A percentile compares a stretch with the other conserved stretches of the same genome.
phyloP scores from a whole-genome alignment of 1,140 invertebrate species.

The Physella acuta region DNA sequence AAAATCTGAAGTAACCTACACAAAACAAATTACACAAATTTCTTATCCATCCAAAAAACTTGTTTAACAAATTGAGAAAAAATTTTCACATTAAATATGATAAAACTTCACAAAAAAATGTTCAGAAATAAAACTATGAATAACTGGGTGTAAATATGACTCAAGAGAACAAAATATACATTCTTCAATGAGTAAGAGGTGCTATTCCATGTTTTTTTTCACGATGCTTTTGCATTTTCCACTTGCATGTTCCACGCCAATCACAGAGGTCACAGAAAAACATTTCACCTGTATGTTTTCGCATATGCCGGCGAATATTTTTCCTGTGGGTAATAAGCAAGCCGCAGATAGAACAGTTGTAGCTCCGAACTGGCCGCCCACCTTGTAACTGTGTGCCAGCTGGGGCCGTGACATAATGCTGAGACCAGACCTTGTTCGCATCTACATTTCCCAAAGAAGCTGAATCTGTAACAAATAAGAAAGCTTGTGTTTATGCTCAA shows the following conservation, averaged over 20 bases:
- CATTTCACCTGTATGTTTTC: conserved; percentile 29
- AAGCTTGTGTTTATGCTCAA: conserved; percentile 29
- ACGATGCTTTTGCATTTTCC: conserved; percentile 24
- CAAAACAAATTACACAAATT: too few relatives aligned
- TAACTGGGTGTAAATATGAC: not conserved
- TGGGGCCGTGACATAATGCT: conserved; percentile 17
- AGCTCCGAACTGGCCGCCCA: conserved; percentile 5
- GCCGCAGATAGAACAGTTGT: conserved; percentile 19
- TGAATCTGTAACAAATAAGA: conserved; percentile 27
- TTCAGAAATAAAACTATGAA: not conserved
- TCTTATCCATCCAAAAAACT: too few relatives aligned
- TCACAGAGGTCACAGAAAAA: conserved; percentile 27
- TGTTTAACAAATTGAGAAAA: too few relatives aligned
- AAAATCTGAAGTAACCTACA: too few relatives aligned
- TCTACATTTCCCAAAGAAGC: conserved; percentile 15
- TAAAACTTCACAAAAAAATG: not conserved
- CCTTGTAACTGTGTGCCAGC: conserved; percentile 8
- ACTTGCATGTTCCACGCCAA: conserved; percentile 19
- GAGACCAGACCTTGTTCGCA: conserved; percentile 15
- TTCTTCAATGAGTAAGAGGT: not conserved
- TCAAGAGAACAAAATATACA: not conserved
- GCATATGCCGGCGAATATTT: conserved; percentile 25
- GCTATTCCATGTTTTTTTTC: conserved; percentile 23
- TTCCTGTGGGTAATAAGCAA: conserved; percentile 21
- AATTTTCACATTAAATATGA: not conserved